A percentile compares a stretch with the other conserved stretches of the same genome.
phyloP scores from a whole-genome alignment of 2,888 invertebrate species.

The Cheilosia soror region DNA sequence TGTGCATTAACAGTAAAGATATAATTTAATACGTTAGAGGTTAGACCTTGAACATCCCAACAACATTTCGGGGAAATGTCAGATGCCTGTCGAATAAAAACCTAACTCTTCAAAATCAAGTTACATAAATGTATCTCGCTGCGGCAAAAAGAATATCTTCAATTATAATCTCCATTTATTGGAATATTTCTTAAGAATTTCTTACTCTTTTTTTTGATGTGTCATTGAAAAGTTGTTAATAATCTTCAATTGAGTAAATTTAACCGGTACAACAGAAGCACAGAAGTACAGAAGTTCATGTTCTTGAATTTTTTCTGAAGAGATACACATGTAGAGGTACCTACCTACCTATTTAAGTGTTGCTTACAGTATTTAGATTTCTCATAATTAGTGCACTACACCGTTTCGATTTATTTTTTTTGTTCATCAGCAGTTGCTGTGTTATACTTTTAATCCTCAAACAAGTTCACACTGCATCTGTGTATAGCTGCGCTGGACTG shows the following conservation, averaged over 20 bases:
- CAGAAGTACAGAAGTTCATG: conserved; percentile 18
- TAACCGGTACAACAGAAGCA: conserved; percentile 1
- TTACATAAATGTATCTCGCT: background rate
- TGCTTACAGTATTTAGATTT: conserved; percentile 41
- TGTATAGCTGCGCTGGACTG: background rate
- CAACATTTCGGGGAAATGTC: too few relatives aligned
- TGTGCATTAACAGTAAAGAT: background rate
- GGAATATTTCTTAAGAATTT: conserved; percentile 10
- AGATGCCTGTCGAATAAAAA: background rate
- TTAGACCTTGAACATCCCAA: too few relatives aligned
- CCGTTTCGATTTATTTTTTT: conserved; percentile 15
- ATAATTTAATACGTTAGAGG: background rate
- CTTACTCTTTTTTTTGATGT: conserved; percentile 5
- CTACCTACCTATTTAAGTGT: conserved; percentile 4
- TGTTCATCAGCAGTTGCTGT: background rate
- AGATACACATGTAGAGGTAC: background rate
- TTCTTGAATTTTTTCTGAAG: background rate
- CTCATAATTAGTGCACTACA: conserved; percentile 48
- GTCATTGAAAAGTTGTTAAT: conserved; percentile 42
- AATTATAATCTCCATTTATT: conserved; percentile 24
- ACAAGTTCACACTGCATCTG: conserved; percentile 12
- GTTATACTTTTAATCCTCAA: conserved; percentile 26
- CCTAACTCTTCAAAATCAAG: background rate
- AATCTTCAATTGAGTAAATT: conserved; percentile 24
- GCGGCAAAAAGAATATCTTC: conserved; percentile 3